Conservation (phyloP, 2,888 invertebrate genomes). For the Melieria crassipennis region DNA sequence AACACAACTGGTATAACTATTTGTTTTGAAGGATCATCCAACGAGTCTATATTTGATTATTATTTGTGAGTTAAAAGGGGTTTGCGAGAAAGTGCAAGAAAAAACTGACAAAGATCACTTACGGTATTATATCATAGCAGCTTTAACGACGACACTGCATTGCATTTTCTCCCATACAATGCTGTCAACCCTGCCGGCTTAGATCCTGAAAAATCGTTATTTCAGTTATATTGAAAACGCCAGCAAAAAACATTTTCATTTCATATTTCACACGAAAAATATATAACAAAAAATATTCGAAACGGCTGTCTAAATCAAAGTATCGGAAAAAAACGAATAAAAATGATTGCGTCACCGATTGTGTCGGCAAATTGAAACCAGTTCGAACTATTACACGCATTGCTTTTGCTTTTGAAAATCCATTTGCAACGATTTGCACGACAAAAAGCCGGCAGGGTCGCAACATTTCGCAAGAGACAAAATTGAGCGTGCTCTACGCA, state of each 20-base stretch:
- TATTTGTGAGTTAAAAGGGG: too few relatives aligned
- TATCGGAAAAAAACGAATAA: constrained; percentile 17
- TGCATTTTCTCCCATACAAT: too few relatives aligned
- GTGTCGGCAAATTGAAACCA: constrained; percentile 11
- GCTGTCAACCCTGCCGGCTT: not conserved
- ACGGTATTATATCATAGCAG: too few relatives aligned
- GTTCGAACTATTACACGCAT: not conserved
- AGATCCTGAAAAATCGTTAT: not conserved
- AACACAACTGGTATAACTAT: too few relatives aligned
- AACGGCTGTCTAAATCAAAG: constrained; percentile 17
- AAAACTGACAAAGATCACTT: too few relatives aligned
- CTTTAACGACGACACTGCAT: too few relatives aligned
- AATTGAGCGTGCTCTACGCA: constrained; percentile 22
- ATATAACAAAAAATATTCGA: not conserved
- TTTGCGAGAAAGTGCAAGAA: too few relatives aligned
- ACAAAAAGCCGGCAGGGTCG: not conserved
- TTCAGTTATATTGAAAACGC: too few relatives aligned
- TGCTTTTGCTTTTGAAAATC: constrained; percentile 2
- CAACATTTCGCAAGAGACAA: constrained; percentile 21
- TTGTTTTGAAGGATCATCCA: too few relatives aligned
- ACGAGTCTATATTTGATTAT: too few relatives aligned
- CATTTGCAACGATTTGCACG: not conserved
- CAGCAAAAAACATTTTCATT: too few relatives aligned
- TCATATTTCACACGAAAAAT: too few relatives aligned
- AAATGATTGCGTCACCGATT: constrained; percentile 20